Evolutionary conservation across 2,888 invertebrate species (phyloP).

Genomic region (Psylliodes chrysocephalus): DNA sequence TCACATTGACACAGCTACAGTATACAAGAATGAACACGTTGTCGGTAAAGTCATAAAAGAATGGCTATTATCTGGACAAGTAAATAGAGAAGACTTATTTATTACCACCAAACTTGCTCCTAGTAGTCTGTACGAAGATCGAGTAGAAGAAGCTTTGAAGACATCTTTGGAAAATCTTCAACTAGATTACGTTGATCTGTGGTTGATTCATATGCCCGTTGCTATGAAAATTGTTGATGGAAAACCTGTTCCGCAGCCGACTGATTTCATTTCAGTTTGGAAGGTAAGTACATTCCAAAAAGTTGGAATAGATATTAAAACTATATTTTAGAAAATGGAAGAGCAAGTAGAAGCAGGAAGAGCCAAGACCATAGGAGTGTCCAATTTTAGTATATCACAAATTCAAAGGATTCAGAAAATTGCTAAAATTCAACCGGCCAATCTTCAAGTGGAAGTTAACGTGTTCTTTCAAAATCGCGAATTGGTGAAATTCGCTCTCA

Average conservation of each 20-base stretch:
- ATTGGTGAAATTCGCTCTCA: constrained; percentile 61
- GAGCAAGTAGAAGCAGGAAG: constrained; percentile 73
- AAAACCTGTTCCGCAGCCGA: constrained; percentile 72
- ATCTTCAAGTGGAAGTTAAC: constrained; percentile 74
- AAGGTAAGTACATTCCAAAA: background rate
- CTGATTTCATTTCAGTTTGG: constrained; percentile 73
- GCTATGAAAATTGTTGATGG: constrained; percentile 50
- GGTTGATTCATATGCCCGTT: constrained; percentile 51
- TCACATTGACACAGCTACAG: constrained; percentile 81
- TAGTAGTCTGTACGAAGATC: constrained; percentile 69
- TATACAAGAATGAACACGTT: constrained; percentile 78
- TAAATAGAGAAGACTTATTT: constrained; percentile 80
- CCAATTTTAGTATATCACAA: constrained; percentile 80
- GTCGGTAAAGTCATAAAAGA: constrained; percentile 77
- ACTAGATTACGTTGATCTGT: constrained; percentile 52
- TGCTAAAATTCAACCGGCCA: constrained; percentile 70
- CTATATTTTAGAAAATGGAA: constrained; percentile 67
- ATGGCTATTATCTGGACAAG: constrained; percentile 74
- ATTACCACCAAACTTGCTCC: constrained; percentile 82
- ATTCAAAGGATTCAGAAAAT: constrained; percentile 70
- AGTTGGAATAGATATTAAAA: too few species aligned
- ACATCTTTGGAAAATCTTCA: constrained; percentile 48
- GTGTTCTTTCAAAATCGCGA: constrained; percentile 66
- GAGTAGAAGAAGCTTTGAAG: constrained; percentile 48
- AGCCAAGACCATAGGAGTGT: constrained; percentile 81